Evolutionary conservation across 2,113 vertebrate species (phyloP), one percentile per base, ranked within the genome.

Genomic region (Stegostoma tigrinum): DNA sequence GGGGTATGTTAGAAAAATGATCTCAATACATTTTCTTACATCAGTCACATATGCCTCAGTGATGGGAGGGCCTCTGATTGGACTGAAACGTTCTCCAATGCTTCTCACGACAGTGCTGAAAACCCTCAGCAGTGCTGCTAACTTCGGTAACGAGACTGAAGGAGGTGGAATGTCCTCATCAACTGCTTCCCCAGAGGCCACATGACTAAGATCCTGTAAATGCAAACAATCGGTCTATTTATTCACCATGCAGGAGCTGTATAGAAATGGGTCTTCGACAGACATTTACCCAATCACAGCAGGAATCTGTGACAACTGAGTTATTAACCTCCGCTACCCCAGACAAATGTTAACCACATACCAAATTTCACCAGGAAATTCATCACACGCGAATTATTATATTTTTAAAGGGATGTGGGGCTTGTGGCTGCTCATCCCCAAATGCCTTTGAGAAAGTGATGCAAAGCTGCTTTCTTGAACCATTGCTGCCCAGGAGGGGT

Each of bases 51-150:
- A 99, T 55, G 97, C 98, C 96, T 99, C 99, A 0, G 99, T 99
- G 87, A 99, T 99, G 0, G 99, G 99, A 30, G 98, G 98, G 24
- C 99, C 99, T 96, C 99, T 97, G 96, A 98, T 97, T 2, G 99
- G 99, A 97, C 98, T 99, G 97, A 99, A 99, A 15, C 99, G 97
- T 75, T 99, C 98, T 95, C 99, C 99, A 0, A 99, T 99, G 97
- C 99, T 99, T 97, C 99, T 98, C 96, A 99, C 99, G 96, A 99
- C 99, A 0, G 99, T 99, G 95, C 99, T 99, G 97, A 99, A 99
- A 27, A 99, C 99, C 0, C 99, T 98, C 45, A 99, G 98, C 52
- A 99, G 98, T 0, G 99, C 99, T 2, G 99, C 99, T 97, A 99
- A 97, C 90, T 99, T 99, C 15, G 99, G 99, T 89, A 99, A 97